These are phyloP conservation scores for Takifugu flavidus DNA, from an alignment of 2,113 vertebrate genomes.

Conservation along the genomic window DNA sequence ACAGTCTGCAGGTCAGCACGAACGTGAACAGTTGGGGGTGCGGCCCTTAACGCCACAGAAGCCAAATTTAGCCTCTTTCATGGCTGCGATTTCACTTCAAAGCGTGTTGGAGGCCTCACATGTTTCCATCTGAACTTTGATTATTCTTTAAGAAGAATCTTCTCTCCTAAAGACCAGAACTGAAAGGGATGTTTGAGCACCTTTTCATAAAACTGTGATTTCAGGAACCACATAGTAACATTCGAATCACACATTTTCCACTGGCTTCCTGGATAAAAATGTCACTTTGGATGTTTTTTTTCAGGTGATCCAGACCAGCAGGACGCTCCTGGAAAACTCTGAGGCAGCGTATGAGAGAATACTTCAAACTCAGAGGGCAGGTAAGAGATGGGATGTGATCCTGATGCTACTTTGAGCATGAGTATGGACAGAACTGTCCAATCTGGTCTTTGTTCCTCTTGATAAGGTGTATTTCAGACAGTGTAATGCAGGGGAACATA, in stretches of 20 bases:
- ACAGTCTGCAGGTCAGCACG: slow-evolving; percentile 52
- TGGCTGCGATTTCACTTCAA: slow-evolving; percentile 40
- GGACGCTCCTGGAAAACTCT: slow-evolving; percentile 83
- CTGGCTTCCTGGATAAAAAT: slow-evolving; percentile 28
- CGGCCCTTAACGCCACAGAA: slow-evolving; percentile 23
- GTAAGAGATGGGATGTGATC: slow-evolving; percentile 39
- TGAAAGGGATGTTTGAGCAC: too few relatives aligned
- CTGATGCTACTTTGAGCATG: too few relatives aligned
- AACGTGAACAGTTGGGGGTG: slow-evolving; percentile 48
- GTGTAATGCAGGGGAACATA: too few relatives aligned
- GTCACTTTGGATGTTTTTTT: slow-evolving; percentile 6
- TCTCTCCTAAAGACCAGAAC: too few relatives aligned
- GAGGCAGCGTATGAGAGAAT: slow-evolving; percentile 88
- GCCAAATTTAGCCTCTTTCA: slow-evolving; percentile 44
- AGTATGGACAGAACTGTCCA: too few relatives aligned
- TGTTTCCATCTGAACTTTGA: too few relatives aligned
- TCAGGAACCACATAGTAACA: not conserved
- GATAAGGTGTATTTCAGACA: too few relatives aligned
- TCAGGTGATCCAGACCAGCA: slow-evolving; percentile 95
- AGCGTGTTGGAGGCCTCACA: not conserved
- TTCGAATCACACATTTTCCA: slow-evolving; percentile 40
- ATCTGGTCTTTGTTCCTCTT: too few relatives aligned
- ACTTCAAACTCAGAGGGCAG: slow-evolving; percentile 88
- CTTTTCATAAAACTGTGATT: too few relatives aligned
- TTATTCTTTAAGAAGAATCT: too few relatives aligned